Conservation (phyloP, 2,797 vertebrate species). For the Lacerta viridis region DNA sequence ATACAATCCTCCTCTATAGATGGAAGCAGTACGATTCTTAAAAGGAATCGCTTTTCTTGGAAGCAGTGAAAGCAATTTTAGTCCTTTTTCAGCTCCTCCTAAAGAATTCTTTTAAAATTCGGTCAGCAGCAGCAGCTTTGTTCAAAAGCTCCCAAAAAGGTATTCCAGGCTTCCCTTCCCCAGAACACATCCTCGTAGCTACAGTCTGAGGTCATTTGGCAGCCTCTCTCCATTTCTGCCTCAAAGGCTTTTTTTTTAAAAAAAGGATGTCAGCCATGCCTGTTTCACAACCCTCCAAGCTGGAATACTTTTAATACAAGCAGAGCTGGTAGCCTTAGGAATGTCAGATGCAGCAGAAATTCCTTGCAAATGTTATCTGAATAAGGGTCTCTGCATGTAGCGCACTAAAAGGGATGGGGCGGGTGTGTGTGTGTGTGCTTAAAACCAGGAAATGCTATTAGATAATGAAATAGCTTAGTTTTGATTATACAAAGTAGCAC, state of each 20-base stretch:
- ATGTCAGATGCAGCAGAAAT: conserved; percentile 17
- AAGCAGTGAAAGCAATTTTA: not conserved
- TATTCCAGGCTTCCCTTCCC: conserved; percentile 36
- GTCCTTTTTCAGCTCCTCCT: not conserved
- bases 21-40: not conserved
- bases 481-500: too few species aligned
- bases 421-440: not conserved
- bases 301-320: conserved; percentile 36
- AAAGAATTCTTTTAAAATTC: conserved; percentile 43
- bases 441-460: not conserved
- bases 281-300: not conserved
- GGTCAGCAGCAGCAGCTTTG: conserved; percentile 31
- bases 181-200: conserved; percentile 21
- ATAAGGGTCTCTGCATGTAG: not conserved
- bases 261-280: conserved; percentile 29
- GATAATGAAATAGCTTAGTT: too few species aligned
- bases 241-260: not conserved
- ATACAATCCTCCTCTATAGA: not conserved
- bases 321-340: not conserved
- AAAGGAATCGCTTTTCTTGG: conserved; percentile 13
- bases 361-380: not conserved
- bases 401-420: not conserved
- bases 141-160: conserved; percentile 62
- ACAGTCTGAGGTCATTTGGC: conserved; percentile 49
- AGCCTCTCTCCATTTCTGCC: conserved; percentile 45